Evolutionary conservation across 2,113 vertebrate species (phyloP), one percentile per base, ranked within the genome.

Genomic region (Trogon melanurus): DNA sequence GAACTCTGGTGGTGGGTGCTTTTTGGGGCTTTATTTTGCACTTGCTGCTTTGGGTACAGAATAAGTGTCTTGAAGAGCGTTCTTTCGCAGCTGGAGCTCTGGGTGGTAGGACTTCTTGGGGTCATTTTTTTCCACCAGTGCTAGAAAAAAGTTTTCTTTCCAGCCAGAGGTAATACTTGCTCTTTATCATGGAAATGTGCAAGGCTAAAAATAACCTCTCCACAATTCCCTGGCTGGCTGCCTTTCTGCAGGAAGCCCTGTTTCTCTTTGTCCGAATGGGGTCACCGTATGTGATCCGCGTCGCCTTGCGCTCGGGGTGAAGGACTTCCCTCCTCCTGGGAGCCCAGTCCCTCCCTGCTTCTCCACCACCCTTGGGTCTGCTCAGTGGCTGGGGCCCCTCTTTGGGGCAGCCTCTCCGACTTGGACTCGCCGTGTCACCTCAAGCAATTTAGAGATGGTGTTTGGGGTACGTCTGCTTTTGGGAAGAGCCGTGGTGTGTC

Each of bases 191-290:
- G 85, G 88, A 93, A 79, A 88, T 93, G 19, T 57, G 41, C n/a
- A 45, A 44, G 58, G 79, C 87, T 85, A 88, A 95, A 97, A 95
- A 91, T 89, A 97, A 61, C 62, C 66, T 88, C 66, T 61, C 64
- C 60, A 26, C 67, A 78, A 1, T 65, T 85, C 60, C 50, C 72
- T 76, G 80, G 53, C 69, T 92, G 79, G 3, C 38, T 79, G 76
- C 74, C 54, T 87, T 71, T 67, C 72, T 47, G 30, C 78, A 53
- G 2, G 2, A 60, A 94, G 23, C 61, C 25, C 32, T 19, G 25
- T 23, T 62, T 81, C 25, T 91, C 62, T 79, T 48, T 89, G 56
- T 74, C 45, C 81, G 45, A 23, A 44, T 6, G 66, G 32, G 48
- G 45, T 87, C 88, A 12, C 78, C 1, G 3, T 47, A 15, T 45